Evolutionary conservation across 2,888 invertebrate genomes (phyloP).

Genomic region (Trachelus troglodyta): DNA sequence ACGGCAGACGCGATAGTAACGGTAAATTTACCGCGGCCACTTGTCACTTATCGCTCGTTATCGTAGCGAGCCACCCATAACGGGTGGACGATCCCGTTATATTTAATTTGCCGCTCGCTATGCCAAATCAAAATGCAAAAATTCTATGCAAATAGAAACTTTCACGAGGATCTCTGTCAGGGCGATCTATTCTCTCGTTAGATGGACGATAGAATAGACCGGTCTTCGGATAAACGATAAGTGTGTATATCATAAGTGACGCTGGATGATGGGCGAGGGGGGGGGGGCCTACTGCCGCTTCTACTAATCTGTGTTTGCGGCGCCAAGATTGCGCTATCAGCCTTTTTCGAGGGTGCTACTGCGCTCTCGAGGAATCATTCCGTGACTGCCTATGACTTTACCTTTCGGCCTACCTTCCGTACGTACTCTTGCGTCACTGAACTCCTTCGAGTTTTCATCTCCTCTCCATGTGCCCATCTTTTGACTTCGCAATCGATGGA

Average conservation of each 20-base stretch:
- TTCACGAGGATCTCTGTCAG: neutral
- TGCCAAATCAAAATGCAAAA: slow-evolving; percentile 30
- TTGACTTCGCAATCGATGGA: neutral
- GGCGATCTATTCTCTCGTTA: neutral
- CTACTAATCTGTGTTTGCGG: slow-evolving; percentile 22
- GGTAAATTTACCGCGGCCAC: slow-evolving; percentile 9
- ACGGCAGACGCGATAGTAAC: neutral
- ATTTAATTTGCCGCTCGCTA: slow-evolving; percentile 28
- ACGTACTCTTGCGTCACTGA: neutral
- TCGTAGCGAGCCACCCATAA: slow-evolving; percentile 9
- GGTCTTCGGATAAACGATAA: neutral
- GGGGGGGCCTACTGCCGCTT: slow-evolving; percentile 10
- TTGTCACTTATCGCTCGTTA: slow-evolving; percentile 29
- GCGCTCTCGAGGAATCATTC: neutral
- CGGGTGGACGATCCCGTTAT: slow-evolving; percentile 22
- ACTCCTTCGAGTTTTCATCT: neutral
- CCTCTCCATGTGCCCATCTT: neutral
- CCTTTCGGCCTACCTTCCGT: neutral
- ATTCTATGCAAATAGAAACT: slow-evolving; percentile 22
- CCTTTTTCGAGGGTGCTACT: neutral
- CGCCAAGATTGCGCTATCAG: slow-evolving; percentile 26
- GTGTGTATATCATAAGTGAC: neutral
- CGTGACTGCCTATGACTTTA: neutral
- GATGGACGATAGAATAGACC: neutral
- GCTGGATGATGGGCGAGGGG: slow-evolving; percentile 13